Percentiles rank a stretch among this genome's conserved stretches.
phyloP scores from a whole-genome alignment of 2,888 invertebrate species.

The Falcaria lacertinaria region DNA sequence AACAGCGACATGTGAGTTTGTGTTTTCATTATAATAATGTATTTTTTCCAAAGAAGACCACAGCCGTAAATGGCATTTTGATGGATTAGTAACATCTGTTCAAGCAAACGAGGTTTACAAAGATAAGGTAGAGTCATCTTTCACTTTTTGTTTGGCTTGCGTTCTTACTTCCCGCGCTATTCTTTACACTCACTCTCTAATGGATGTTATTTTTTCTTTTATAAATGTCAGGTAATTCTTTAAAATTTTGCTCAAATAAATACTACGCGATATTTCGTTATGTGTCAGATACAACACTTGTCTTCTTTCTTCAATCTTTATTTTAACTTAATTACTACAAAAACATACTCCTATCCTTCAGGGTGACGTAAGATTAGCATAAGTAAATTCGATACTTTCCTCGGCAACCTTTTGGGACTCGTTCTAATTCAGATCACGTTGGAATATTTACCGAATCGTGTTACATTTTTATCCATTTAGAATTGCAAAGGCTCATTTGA shows the following conservation, averaged over 20 bases:
- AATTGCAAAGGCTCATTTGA: conserved; percentile 44
- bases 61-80: conserved; percentile 35
- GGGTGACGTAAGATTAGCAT: conserved; percentile 68
- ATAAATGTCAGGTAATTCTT: not conserved
- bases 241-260: conserved; percentile 9
- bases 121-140: conserved; percentile 54
- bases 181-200: conserved; percentile 9
- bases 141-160: conserved; percentile 41
- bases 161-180: conserved; percentile 20
- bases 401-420: conserved; percentile 43
- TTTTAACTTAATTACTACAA: conserved; percentile 49
- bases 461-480: conserved; percentile 49
- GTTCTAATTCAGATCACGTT: conserved; percentile 50
- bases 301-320: conserved; percentile 24
- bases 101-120: conserved; percentile 49
- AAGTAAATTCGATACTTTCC: conserved; percentile 64
- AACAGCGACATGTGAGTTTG: too few species aligned
- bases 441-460: conserved; percentile 47
- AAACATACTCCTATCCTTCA: conserved; percentile 53
- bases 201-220: not conserved
- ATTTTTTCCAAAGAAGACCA: too few species aligned
- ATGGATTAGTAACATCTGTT: conserved; percentile 56
- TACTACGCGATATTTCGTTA: conserved; percentile 14
- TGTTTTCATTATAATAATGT: too few species aligned
- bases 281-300: conserved; percentile 17